Percentiles rank a stretch among this genome's conserved stretches.
Evolutionary conservation across 2,113 vertebrate species (phyloP).

Genomic region (Dicerorhinus sumatrensis): DNA sequence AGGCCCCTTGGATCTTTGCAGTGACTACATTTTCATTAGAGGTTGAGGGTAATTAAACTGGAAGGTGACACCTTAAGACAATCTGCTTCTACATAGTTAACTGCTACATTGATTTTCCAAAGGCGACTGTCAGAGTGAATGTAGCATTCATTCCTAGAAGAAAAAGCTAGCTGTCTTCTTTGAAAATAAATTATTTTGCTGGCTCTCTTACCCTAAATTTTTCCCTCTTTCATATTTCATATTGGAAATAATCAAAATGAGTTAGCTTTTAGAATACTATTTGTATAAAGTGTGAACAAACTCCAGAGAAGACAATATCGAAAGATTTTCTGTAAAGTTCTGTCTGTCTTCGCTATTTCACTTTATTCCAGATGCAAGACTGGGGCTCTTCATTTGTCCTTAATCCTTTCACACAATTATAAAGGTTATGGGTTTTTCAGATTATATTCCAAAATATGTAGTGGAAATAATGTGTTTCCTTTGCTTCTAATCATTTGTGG

Average conservation of each 20-base stretch:
- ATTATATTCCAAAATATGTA: conserved; percentile 41
- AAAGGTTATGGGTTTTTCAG: neutral
- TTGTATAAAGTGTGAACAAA: neutral
- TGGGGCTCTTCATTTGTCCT: neutral
- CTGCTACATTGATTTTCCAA: neutral
- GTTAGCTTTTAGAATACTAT: neutral
- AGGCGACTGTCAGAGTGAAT: neutral
- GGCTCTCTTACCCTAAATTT: neutral
- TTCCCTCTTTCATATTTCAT: neutral
- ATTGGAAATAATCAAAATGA: conserved; percentile 5
- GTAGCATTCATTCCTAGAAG: neutral
- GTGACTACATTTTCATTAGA: neutral
- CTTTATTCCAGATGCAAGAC: neutral
- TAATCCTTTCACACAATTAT: conserved; percentile 10
- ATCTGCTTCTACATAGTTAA: neutral
- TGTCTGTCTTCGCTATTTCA: neutral
- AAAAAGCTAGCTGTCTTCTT: neutral
- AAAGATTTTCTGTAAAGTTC: neutral
- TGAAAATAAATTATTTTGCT: neutral
- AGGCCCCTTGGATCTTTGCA: neutral
- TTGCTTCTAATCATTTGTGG: neutral
- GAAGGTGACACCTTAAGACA: neutral
- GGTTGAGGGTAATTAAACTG: neutral
- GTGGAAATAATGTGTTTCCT: neutral
- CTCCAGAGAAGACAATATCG: neutral